Base-by-base conservation (phyloP, 2,113 vertebrate genomes). In the Emydura subglobosa region DNA sequence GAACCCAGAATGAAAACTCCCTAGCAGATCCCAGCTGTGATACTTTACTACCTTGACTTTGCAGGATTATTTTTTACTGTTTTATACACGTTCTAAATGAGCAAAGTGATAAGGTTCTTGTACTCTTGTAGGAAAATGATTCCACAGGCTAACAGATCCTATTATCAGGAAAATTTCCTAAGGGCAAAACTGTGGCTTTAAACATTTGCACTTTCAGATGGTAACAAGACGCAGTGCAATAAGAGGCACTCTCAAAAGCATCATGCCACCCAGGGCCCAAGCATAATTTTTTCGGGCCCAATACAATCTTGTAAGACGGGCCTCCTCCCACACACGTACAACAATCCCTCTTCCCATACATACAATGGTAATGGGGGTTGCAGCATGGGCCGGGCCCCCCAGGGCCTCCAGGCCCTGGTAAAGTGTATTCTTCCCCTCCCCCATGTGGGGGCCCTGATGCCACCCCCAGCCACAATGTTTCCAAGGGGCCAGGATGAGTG, bases 11-110 rank as follows among this genome's bases (percentile, higher is more conserved):
- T 76, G 72, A 76, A 27, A 44, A 44, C 7, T 79, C 11, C 6
- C 2, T 5, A 12, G 7, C 27, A 59, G 12, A 34, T 81, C 4
- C 0, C 2, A 79, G 19, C 6, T 50, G 5, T 72, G 13, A 2
- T 54, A 79, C 53, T 10, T 47, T 5, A 14, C 6, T 85, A 9
- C 1, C 10, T 16, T 74, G 55, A 31, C 10, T 5, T 0, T 8
- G 0, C 11, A n/a, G 31, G 13, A 54, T 94, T 89, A 27, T 74
- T 76, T 39, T 44, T 42, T 49, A 44, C 21, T 27, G 2, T 49
- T 91, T 76, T 85, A 54, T 42, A 24, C 72, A 25, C 4, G 1
- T 65, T 78, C 86, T 39, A 42, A 54, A 57, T 24, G 27, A 25
- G 10, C 7, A 59, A 59, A 47, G 61, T n/a, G 5, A 88, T 90